Evolutionary conservation across 2,113 vertebrate species (phyloP).

Genomic region (Anolis sagrei): DNA sequence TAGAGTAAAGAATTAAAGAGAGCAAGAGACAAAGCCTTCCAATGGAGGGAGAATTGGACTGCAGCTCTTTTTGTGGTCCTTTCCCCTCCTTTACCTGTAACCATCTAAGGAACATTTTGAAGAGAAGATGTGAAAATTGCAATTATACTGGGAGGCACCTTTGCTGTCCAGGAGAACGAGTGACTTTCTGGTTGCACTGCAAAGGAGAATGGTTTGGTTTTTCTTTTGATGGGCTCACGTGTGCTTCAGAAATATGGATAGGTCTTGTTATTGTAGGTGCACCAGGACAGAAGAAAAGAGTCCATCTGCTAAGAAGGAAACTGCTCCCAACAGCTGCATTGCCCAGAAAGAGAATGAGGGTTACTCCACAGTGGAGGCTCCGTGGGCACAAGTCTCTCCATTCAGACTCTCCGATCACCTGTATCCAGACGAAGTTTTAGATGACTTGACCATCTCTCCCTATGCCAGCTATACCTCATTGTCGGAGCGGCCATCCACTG

Average conservation of each 20-base stretch:
- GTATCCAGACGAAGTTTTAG: constrained; percentile 78
- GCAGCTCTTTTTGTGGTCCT: no score
- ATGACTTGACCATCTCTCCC: constrained; percentile 93
- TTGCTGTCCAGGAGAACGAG: no score
- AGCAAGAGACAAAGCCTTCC: background rate
- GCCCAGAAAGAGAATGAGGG: constrained; percentile 76
- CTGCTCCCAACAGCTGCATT: constrained; percentile 67
- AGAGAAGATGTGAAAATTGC: no score
- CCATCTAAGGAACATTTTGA: background rate
- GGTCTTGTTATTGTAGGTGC: background rate
- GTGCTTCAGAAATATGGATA: accelerated
- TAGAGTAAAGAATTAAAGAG: background rate
- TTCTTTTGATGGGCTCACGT: accelerated
- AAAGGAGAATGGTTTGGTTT: background rate
- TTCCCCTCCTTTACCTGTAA: background rate
- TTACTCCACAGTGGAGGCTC: constrained; percentile 86
- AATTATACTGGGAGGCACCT: background rate
- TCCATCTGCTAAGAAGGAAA: constrained; percentile 50
- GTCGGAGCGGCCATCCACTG: constrained; percentile 79
- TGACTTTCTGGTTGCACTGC: background rate
- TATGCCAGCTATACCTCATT: constrained; percentile 93
- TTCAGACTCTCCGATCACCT: constrained; percentile 75
- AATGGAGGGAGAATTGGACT: background rate
- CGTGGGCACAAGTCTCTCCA: constrained; percentile 19
- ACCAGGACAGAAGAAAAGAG: constrained; percentile 59